Evolutionary conservation across 2,888 invertebrate species (phyloP), one percentile per base, ranked within the genome.

Genomic region (Dasysyrphus albostriatus): DNA sequence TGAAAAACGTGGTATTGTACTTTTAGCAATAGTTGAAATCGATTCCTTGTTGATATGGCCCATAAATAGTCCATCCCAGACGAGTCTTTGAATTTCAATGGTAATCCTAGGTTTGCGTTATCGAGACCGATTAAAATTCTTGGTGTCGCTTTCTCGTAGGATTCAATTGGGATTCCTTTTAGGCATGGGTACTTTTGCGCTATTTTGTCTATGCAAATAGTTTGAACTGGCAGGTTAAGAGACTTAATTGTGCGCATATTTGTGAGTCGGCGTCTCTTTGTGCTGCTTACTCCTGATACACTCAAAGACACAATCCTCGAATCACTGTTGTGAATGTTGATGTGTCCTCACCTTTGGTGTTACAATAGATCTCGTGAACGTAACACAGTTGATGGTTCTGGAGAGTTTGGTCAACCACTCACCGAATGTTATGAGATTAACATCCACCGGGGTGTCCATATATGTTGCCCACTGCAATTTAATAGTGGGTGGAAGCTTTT

Each of bases 251-350:
- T 59, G 0, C 19, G 59, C 4, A 59, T 16, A 10, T 59, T 37
- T 34, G 10, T 7, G 1, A 59, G 5, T 14, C 37, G 59, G 8
- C 39, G 19, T 19, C 7, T 59, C 37, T 39, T 19, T 12, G 10
- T 19, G 16, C 19, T 37, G 12, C 7, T 39, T 37, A 59, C 12
- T 5, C 59, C 59, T 6, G 75, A 63, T 14, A 75, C 19, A 14
- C 54, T 42, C 5, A 75, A 42, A 5, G 65, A 65, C 3, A 75
- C 75, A 7, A 56, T 37, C 16, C 65, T 42, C 3, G 75, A 75
- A 6, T 37, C 29, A 4, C 14, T n/a, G 56, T 56, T 34, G 56
- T 56, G 56, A 9, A 56, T 7, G 32, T 56, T 56, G 34, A 56
- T 7, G 16, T 56, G 34, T 3, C 56, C 29, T 32, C 9, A n/a